Percentiles rank a stretch among this genome's conserved stretches.
Conservation (phyloP, 2,797 vertebrate species). For the Pygocentrus nattereri region DNA sequence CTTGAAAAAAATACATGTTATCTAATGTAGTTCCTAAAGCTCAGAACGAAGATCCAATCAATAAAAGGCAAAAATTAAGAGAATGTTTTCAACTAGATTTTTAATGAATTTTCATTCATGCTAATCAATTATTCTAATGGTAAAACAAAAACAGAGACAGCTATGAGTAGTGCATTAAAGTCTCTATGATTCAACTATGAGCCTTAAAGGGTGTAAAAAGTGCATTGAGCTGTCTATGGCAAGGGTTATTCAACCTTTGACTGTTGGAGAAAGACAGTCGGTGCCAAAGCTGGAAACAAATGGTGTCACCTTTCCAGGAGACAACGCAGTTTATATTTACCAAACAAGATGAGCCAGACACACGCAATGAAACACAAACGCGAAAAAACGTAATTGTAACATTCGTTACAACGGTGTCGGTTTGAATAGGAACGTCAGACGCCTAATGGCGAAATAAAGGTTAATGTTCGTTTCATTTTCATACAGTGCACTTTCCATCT, state of each 20-base stretch:
- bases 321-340: neutral
- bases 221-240: neutral
- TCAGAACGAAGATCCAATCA: no score
- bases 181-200: neutral
- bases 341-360: neutral
- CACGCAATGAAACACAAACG: neutral
- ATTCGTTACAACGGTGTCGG: no score
- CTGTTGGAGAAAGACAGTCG: neutral
- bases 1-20: no score
- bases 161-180: neutral
- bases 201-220: neutral
- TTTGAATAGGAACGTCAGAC: no score
- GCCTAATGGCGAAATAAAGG: no score
- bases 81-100: no score
- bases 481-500: neutral
- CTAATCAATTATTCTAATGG: no score
- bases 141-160: neutral
- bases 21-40: no score
- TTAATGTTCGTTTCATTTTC: no score
- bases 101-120: no score
- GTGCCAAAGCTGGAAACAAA: neutral
- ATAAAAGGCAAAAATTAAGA: no score
- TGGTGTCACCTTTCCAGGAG: neutral
- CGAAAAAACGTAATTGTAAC: neutral
- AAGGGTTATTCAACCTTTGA: neutral